These are phyloP conservation scores for Drosophila ezoana DNA, from an alignment of 2,888 invertebrate genomes.

Conservation along the genomic window DNA sequence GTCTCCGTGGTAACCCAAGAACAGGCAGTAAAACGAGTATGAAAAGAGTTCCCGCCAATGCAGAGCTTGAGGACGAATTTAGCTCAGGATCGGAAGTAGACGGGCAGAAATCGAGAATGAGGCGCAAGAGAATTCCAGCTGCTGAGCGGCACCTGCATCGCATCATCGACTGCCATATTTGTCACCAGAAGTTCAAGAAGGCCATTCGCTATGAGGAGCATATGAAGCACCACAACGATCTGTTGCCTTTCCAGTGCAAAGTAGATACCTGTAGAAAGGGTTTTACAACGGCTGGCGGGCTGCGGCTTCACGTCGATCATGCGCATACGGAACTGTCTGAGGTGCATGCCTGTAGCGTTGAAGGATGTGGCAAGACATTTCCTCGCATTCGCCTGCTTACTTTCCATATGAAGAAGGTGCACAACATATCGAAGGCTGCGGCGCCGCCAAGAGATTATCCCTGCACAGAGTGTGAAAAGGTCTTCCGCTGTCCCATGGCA, in stretches of 20 bases:
- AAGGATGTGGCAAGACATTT: constrained; percentile 80
- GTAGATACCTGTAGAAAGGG: constrained; percentile 80
- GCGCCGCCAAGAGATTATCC: constrained; percentile 78
- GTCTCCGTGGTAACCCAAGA: constrained; percentile 45
- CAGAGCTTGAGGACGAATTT: constrained; percentile 42
- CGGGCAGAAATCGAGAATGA: constrained; percentile 51
- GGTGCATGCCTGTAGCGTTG: constrained; percentile 74
- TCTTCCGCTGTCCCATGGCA: constrained; percentile 83
- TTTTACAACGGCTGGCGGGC: constrained; percentile 80
- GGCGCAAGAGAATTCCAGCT: constrained; percentile 66
- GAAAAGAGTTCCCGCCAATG: constrained; percentile 20
- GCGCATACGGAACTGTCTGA: constrained; percentile 81
- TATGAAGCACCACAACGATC: constrained; percentile 83
- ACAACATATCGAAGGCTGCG: constrained; percentile 73
- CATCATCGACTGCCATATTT: constrained; percentile 81
- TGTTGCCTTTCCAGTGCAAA: constrained; percentile 80
- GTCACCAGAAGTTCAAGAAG: constrained; percentile 82
- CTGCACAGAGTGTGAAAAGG: constrained; percentile 82
- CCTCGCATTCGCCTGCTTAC: constrained; percentile 80
- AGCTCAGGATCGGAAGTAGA: constrained; percentile 51
- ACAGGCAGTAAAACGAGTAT: constrained; percentile 1
- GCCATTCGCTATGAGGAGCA: constrained; percentile 80
- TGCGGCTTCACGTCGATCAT: constrained; percentile 79
- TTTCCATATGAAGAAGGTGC: constrained; percentile 80
- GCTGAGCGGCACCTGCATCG: constrained; percentile 74